Conservation (phyloP, 2,888 invertebrate species). For the Muscina levida region DNA sequence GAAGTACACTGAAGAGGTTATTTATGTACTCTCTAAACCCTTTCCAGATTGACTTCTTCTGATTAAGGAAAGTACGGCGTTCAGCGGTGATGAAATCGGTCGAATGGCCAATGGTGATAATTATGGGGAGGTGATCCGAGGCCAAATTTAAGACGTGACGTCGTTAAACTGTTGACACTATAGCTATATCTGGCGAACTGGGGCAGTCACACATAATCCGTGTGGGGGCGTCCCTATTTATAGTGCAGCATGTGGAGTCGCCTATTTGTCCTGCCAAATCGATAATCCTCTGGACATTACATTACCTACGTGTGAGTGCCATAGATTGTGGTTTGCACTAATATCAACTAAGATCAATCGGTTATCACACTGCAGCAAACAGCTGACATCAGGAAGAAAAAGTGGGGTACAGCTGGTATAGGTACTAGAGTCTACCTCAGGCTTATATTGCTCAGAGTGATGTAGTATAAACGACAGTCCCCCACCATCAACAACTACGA, state of each 20-base stretch:
- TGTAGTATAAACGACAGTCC: no score
- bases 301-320: no score
- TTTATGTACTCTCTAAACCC: not conserved
- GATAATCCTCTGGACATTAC: not conserved
- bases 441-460: no score
- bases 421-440: no score
- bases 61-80: not conserved
- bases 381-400: no score
- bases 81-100: conserved; percentile 2
- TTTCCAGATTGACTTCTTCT: not conserved
- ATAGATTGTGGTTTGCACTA: no score
- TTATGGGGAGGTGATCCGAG: not conserved
- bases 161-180: not conserved
- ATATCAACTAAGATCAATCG: no score
- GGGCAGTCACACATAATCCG: not conserved
- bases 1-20: not conserved
- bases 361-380: no score
- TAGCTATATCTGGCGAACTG: not conserved
- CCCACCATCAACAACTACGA: no score
- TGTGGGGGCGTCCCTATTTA: not conserved
- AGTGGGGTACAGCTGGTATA: no score
- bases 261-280: not conserved
- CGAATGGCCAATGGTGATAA: not conserved
- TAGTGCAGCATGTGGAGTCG: not conserved
- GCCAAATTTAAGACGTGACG: no score